Percentiles rank a stretch among this genome's conserved stretches.
Evolutionary conservation across 1,140 invertebrate genomes (phyloP).

Genomic region (Pomacea maculata): DNA sequence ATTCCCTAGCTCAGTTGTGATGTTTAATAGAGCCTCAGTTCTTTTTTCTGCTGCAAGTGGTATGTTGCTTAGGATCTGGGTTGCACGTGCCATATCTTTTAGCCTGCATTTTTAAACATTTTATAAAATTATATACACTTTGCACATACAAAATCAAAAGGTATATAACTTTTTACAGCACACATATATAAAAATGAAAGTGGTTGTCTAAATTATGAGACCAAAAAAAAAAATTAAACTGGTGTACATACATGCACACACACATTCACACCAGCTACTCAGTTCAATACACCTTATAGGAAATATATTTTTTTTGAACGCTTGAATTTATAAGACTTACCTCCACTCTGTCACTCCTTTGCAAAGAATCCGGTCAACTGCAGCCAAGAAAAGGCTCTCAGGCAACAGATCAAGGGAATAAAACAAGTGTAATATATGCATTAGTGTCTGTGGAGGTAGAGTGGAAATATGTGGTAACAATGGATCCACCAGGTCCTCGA

Average conservation of each 20-base stretch:
- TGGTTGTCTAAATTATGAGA: too few relatives aligned
- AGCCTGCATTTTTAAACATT: slow-evolving; percentile 6
- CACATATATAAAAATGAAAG: too few relatives aligned
- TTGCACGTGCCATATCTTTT: slow-evolving; percentile 1
- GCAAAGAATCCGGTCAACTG: slow-evolving; percentile 4
- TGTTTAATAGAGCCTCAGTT: not conserved
- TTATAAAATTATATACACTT: not conserved
- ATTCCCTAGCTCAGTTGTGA: not conserved
- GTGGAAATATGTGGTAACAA: not conserved
- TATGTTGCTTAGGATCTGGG: slow-evolving; percentile 17
- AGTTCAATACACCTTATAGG: too few relatives aligned
- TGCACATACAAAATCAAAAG: too few relatives aligned
- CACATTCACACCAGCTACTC: too few relatives aligned
- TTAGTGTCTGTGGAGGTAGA: slow-evolving; percentile 2
- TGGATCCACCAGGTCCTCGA: slow-evolving; percentile 2
- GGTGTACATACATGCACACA: too few relatives aligned
- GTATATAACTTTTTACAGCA: too few relatives aligned
- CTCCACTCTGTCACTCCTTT: slow-evolving; percentile 11
- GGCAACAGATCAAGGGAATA: slow-evolving; percentile 7
- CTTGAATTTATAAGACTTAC: not conserved
- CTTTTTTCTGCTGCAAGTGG: not conserved
- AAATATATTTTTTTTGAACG: too few relatives aligned
- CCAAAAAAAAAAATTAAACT: too few relatives aligned
- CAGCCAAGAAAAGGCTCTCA: slow-evolving; percentile 16
- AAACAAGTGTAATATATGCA: slow-evolving; percentile 15